Evolutionary conservation across 2,113 vertebrate species (phyloP), one percentile per base, ranked within the genome.

Genomic region (Sialia sialis): DNA sequence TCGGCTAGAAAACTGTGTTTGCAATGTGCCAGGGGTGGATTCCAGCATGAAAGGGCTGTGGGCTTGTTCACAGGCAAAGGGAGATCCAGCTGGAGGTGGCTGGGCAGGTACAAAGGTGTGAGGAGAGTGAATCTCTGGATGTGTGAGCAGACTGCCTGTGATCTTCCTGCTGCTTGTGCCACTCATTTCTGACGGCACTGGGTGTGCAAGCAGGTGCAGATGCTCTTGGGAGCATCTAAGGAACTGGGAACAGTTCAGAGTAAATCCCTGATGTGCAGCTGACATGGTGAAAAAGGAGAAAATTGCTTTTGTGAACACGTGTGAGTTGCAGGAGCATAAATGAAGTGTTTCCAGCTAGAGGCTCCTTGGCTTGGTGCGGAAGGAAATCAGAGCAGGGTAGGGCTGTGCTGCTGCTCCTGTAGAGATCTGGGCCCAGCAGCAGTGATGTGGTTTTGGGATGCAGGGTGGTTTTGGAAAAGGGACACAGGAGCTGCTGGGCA

Each of bases 11-110:
- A 79, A 48, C 55, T 18, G 7, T n/a, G 13, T 48, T 66, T 58
- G 64, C 17, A 4, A 0, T 16, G 36, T 56, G 32, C 48, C 59
- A 30, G 4, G 54, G 2, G 1, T 2, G 5, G 68, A 8, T 26
- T 38, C 26, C 43, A 64, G 1, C 90, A 36, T 38, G 6, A 2
- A 4, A 11, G 38, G 46, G 22, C 8, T 56, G 18, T 25, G 38
- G 14, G 16, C n/a, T n/a, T 26, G 21, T 29, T 66, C 39, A n/a
- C 17, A 1, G 39, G 63, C 36, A 5, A 4, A 4, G 16, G 43
- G 62, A 11, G 34, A 39, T 26, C 2, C 36, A 56, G 6, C 1
- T 36, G 56, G 5, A 44, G 60, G 60, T 49, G 48, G 19, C 13
- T 41, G 79, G 63, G 3, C 41, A 52, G 52, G 52, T 22, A 26